A percentile compares a stretch with the other conserved stretches of the same genome.
These are phyloP conservation scores for Basileuterus tristriatus DNA, from an alignment of 2,797 vertebrate species.

Conservation along the genomic window DNA sequence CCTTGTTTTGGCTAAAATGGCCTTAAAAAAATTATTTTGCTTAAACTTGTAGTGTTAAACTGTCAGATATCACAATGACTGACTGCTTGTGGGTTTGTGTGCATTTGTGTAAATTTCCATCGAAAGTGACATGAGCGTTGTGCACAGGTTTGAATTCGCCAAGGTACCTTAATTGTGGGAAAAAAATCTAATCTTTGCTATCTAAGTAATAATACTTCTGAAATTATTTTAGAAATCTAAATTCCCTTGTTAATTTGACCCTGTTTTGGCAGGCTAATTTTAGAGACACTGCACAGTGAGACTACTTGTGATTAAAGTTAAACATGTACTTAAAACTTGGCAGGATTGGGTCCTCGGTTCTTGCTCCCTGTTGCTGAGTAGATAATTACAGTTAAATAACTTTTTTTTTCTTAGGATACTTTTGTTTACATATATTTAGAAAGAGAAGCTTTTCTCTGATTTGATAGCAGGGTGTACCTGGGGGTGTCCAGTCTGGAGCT, in stretches of 20 bases:
- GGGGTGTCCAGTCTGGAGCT: not conserved
- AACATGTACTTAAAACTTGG: not conserved
- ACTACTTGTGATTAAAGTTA: not conserved
- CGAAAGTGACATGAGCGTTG: not conserved
- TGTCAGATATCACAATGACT: fast-evolving
- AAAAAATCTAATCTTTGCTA: not conserved
- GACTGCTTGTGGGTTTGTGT: fast-evolving
- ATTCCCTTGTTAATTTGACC: not conserved
- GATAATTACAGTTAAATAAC: not conserved
- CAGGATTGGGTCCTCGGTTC: not conserved
- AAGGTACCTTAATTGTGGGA: not conserved
- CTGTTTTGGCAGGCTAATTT: not conserved
- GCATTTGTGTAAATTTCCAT: not conserved
- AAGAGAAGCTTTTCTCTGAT: not conserved
- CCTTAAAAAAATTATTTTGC: not conserved
- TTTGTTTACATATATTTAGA: not conserved
- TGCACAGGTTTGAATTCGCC: not conserved
- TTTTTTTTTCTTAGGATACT: not conserved
- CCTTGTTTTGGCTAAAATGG: not conserved
- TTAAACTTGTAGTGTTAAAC: not conserved
- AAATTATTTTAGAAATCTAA: not conserved
- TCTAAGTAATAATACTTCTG: not conserved
- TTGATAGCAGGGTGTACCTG: fast-evolving
- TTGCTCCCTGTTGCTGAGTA: not conserved
- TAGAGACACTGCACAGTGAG: not conserved